A percentile compares a stretch with the other conserved stretches of the same genome.
Evolutionary conservation across 2,113 vertebrate genomes (phyloP).

Genomic region (Gadus macrocephalus): DNA sequence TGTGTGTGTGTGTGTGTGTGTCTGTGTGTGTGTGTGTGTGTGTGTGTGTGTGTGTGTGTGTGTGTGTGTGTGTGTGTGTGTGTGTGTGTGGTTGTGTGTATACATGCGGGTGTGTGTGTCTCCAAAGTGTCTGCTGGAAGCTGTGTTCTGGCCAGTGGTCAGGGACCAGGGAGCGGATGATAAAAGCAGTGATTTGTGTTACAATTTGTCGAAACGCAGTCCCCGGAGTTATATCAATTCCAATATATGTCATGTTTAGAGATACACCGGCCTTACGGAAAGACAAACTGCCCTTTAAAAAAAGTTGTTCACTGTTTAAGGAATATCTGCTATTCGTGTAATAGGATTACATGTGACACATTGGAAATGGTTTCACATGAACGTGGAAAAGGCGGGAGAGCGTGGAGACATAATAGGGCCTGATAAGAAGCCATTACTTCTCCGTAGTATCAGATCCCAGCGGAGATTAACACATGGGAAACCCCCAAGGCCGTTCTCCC

Average conservation of each 20-base stretch:
- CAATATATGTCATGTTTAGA: constrained; percentile 32
- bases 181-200: constrained; percentile 40
- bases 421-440: no score
- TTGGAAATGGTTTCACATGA: constrained; percentile 21
- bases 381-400: constrained; percentile 29
- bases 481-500: constrained; percentile 27
- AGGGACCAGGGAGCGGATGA: constrained; percentile 39
- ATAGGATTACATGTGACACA: constrained; percentile 22
- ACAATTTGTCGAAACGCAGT: constrained; percentile 33
- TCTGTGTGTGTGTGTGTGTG: background rate
- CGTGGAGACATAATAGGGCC: constrained; percentile 42
- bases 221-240: constrained; percentile 23
- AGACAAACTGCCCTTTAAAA: constrained; percentile 14
- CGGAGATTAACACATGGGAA: constrained; percentile 45
- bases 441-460: no score
- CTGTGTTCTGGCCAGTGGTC: constrained; percentile 46
- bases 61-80: no score
- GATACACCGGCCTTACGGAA: constrained; percentile 12
- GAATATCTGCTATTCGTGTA: constrained; percentile 15
- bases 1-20: background rate
- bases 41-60: no score
- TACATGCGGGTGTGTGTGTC: background rate
- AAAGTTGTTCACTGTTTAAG: constrained; percentile 7
- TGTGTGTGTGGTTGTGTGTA: no score
- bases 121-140: constrained; percentile 38